A percentile compares a stretch with the other conserved stretches of the same genome.
Evolutionary conservation across 2,888 invertebrate species (phyloP).

Genomic region (Spisula solida): DNA sequence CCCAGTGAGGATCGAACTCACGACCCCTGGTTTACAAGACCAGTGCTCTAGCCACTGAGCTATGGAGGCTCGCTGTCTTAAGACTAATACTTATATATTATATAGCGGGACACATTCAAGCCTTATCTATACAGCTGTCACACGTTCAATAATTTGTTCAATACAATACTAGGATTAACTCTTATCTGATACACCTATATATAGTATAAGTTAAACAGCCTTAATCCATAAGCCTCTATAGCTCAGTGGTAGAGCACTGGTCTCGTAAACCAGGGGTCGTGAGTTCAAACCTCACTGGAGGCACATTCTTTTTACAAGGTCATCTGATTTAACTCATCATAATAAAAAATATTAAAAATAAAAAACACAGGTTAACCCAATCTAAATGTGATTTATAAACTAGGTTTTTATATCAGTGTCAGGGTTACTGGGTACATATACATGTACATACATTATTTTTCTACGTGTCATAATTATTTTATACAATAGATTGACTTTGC

Average conservation of each 20-base stretch:
- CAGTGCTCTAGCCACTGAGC: constrained; percentile 52
- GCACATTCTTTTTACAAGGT: constrained; percentile 39
- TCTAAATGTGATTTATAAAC: too few relatives aligned
- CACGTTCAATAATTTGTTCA: neutral
- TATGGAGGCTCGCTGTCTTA: constrained; percentile 29
- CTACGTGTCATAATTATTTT: too few relatives aligned
- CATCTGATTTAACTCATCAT: neutral
- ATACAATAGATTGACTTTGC: too few relatives aligned
- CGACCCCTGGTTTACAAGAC: constrained; percentile 54
- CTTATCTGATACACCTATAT: neutral
- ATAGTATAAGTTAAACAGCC: neutral
- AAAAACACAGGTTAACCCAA: too few relatives aligned
- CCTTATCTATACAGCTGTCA: neutral
- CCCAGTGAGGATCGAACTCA: constrained; percentile 52
- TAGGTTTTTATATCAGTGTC: too few relatives aligned
- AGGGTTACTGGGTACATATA: too few relatives aligned
- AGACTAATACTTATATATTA: neutral
- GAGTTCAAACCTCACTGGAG: constrained; percentile 75
- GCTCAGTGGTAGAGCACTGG: constrained; percentile 74
- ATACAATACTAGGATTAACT: neutral
- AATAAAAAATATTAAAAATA: too few relatives aligned
- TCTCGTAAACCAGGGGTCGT: constrained; percentile 77
- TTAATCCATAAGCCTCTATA: constrained; percentile 52
- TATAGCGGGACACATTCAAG: neutral
- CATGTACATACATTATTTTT: too few relatives aligned